These are phyloP conservation scores for Oreochromis grahami DNA, from an alignment of 2,797 vertebrate genomes.

Conservation along the genomic window DNA sequence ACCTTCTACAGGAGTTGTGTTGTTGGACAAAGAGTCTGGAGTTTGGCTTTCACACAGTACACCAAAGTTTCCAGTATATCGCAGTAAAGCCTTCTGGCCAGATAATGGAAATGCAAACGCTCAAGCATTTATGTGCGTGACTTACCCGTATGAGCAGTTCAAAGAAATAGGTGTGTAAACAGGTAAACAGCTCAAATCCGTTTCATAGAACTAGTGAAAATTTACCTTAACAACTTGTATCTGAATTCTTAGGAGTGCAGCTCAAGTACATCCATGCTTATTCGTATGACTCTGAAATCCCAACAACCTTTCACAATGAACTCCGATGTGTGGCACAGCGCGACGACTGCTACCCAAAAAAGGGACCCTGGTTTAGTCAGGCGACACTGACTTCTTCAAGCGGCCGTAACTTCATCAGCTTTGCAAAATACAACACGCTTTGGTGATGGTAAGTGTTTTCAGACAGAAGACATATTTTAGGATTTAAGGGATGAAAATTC, in stretches of 20 bases:
- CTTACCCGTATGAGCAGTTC: constrained; percentile 27
- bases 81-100: constrained; percentile 27
- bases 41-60: constrained; percentile 64
- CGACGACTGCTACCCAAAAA: constrained; percentile 18
- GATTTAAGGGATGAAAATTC: background rate
- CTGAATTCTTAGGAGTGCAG: constrained; percentile 38
- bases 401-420: constrained; percentile 18
- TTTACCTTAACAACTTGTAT: background rate
- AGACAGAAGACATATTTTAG: background rate
- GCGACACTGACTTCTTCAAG: background rate
- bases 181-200: background rate
- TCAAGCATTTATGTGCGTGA: constrained; percentile 56
- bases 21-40: constrained; percentile 45
- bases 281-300: constrained; percentile 16
- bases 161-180: constrained; percentile 36
- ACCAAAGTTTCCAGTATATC: constrained; percentile 38
- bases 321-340: constrained; percentile 32
- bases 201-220: background rate
- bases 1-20: constrained; percentile 34
- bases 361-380: background rate
- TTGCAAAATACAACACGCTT: constrained; percentile 52
- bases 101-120: constrained; percentile 11
- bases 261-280: constrained; percentile 52
- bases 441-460: constrained; percentile 39
- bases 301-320: constrained; percentile 4